Conservation (phyloP, 2,888 invertebrate species). For the Drosophila quinaria region DNA sequence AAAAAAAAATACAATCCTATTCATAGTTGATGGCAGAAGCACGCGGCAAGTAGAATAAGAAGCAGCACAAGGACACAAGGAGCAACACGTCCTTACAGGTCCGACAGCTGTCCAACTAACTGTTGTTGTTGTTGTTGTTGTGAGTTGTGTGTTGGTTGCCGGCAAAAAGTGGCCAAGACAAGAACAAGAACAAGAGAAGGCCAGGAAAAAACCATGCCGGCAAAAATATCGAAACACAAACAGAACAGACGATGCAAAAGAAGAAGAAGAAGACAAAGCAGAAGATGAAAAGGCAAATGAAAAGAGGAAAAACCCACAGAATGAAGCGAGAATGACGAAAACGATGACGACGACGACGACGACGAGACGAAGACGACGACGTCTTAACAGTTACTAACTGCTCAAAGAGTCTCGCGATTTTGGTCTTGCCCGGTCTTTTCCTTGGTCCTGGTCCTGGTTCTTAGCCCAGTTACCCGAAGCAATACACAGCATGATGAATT, state of each 20-base stretch:
- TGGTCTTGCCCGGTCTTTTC: constrained; percentile 26
- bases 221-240: constrained; percentile 48
- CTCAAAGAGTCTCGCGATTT: constrained; percentile 78
- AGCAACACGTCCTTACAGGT: constrained; percentile 49
- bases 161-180: constrained; percentile 10
- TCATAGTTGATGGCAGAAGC: neutral
- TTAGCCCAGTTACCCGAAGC: too few species aligned
- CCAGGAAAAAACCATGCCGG: constrained; percentile 35
- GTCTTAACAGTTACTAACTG: constrained; percentile 84
- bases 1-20: neutral
- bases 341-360: constrained; percentile 61
- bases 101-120: constrained; percentile 37
- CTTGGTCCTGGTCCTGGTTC: constrained; percentile 9
- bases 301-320: constrained; percentile 34
- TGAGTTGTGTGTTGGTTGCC: constrained; percentile 3
- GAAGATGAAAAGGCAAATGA: constrained; percentile 2
- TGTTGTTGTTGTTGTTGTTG: constrained; percentile 50
- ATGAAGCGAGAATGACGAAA: constrained; percentile 44
- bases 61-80: constrained; percentile 7
- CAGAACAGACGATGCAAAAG: constrained; percentile 22
- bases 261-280: constrained; percentile 2
- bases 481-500: too few species aligned
- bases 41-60: neutral
- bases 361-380: constrained; percentile 81
- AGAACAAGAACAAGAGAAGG: neutral